Evolutionary conservation across 2,797 vertebrate species (phyloP).

Genomic region (Artibeus jamaicensis): DNA sequence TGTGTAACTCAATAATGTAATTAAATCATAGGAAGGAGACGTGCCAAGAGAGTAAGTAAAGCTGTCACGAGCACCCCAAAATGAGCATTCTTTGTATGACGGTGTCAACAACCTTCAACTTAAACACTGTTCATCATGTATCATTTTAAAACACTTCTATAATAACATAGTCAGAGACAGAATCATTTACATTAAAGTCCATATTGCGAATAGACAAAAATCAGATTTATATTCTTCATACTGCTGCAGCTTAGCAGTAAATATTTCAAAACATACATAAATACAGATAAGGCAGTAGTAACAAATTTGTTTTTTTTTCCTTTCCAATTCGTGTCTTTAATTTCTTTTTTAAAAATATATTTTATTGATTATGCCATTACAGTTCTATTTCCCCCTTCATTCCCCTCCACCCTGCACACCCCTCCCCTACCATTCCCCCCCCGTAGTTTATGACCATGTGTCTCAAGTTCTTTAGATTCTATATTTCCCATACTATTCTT

Average conservation of each 20-base stretch:
- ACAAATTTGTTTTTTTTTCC: no score
- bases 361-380: no score
- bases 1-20: background rate
- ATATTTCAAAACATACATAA: no score
- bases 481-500: no score
- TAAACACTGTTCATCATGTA: background rate
- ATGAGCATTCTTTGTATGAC: constrained; percentile 13
- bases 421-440: no score
- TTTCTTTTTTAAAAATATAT: no score
- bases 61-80: constrained; percentile 35
- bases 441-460: no score
- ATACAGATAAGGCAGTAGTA: background rate
- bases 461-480: no score
- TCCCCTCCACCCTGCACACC: no score
- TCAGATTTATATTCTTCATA: constrained; percentile 13
- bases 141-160: background rate
- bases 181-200: background rate
- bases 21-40: background rate
- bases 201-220: background rate
- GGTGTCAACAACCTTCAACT: background rate
- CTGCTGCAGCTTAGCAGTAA: background rate
- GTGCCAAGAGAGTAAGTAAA: background rate
- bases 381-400: no score
- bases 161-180: background rate
- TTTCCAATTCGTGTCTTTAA: no score